Evolutionary conservation across 2,797 vertebrate species (phyloP).

Genomic region (Mormyrops boulengeri): DNA sequence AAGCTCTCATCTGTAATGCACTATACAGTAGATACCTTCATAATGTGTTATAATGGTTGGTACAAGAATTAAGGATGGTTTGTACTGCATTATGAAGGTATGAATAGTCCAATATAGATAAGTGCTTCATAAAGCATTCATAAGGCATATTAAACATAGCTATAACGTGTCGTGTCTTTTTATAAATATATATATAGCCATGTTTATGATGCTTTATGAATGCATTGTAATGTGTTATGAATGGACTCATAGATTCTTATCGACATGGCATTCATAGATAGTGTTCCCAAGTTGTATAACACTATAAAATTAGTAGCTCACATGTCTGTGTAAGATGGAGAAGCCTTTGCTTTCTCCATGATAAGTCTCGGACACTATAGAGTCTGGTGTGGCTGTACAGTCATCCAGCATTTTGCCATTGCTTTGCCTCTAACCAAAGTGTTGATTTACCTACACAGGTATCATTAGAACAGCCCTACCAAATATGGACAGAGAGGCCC

Average conservation of each 20-base stretch:
- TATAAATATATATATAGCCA: neutral
- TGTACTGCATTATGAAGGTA: neutral
- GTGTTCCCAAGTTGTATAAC: neutral
- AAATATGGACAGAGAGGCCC: constrained; percentile 96
- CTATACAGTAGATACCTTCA: neutral
- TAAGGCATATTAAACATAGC: neutral
- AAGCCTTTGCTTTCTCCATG: neutral
- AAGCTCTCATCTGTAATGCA: neutral
- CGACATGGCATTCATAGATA: neutral
- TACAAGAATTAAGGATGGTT: neutral
- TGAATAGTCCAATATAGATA: neutral
- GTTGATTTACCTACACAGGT: constrained; percentile 53
- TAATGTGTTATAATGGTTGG: neutral
- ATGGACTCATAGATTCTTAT: neutral
- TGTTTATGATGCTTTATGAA: neutral
- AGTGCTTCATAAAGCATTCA: neutral
- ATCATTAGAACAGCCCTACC: constrained; percentile 92
- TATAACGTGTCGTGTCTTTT: neutral
- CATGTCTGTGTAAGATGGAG: neutral
- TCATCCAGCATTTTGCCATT: neutral
- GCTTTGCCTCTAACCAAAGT: constrained; percentile 51
- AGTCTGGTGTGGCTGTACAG: neutral
- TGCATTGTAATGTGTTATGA: neutral
- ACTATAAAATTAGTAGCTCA: neutral
- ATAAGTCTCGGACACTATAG: neutral